These are phyloP conservation scores for Rhynchomys soricoides DNA, from an alignment of 2,113 vertebrate genomes.

Conservation along the genomic window DNA sequence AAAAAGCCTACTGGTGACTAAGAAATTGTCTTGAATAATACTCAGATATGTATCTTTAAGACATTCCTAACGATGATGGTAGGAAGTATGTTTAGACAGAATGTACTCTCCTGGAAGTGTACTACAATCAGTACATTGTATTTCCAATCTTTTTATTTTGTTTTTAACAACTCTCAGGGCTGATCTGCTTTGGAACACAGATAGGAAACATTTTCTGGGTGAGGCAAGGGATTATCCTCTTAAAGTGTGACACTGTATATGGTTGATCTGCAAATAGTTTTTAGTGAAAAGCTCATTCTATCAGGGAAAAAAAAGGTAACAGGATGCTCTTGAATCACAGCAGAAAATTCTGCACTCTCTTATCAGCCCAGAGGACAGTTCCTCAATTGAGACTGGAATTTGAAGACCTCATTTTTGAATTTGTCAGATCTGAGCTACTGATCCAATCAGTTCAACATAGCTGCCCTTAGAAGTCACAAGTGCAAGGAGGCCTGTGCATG, in stretches of 20 bases:
- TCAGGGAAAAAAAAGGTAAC: not conserved
- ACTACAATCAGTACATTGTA: not conserved
- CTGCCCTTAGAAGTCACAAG: slow-evolving; percentile 30
- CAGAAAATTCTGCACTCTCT: not conserved
- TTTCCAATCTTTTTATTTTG: slow-evolving; percentile 31
- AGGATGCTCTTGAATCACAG: not conserved
- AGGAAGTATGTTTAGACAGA: not conserved
- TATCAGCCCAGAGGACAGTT: not conserved
- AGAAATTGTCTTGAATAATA: not conserved
- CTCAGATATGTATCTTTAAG: not conserved
- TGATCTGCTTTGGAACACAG: slow-evolving; percentile 14
- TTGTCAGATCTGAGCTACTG: not conserved
- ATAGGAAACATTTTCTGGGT: not conserved
- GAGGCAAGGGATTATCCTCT: not conserved
- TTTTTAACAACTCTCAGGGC: not conserved
- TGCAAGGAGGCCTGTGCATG: not conserved
- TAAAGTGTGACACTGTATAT: not conserved
- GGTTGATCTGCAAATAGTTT: not conserved
- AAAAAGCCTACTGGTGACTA: not conserved
- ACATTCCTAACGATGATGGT: not conserved
- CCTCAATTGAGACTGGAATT: slow-evolving; percentile 14
- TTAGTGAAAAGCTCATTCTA: not conserved
- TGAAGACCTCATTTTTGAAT: slow-evolving; percentile 23
- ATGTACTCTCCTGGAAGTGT: not conserved
- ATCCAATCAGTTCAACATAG: slow-evolving; percentile 5